phyloP scores from a whole-genome alignment of 2,113 vertebrate species.

The Actinemys pallida region DNA sequence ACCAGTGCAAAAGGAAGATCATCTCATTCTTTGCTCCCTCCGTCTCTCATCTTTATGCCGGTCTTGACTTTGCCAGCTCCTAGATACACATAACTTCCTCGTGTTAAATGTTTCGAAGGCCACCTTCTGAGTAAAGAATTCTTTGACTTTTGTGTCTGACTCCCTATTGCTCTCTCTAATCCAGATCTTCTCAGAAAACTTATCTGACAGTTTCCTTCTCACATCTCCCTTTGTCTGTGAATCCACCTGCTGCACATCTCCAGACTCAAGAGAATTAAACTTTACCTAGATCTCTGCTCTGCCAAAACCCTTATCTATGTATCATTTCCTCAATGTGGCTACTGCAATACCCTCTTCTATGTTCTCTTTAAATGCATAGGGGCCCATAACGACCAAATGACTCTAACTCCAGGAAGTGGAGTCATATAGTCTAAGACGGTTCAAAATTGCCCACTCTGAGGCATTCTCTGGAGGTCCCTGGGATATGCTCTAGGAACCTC shows the following conservation, averaged over 20 bases:
- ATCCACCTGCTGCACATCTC: background rate
- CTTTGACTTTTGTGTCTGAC: background rate
- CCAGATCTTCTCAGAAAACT: background rate
- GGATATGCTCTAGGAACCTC: background rate
- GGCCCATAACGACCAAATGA: background rate
- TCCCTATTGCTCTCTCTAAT: background rate
- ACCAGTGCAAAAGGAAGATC: background rate
- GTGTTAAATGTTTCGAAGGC: background rate
- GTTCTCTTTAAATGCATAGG: no score
- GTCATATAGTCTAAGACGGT: background rate
- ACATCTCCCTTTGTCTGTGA: background rate
- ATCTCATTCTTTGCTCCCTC: background rate
- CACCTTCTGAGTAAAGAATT: background rate
- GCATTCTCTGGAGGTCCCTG: background rate
- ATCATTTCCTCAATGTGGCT: background rate
- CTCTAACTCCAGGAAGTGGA: background rate
- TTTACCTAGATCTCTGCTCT: background rate
- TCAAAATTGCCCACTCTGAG: background rate
- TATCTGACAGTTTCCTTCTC: background rate
- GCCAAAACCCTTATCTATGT: background rate
- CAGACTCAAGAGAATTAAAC: background rate
- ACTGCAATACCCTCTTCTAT: background rate
- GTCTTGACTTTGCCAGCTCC: background rate
- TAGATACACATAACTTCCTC: background rate
- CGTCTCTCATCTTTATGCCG: background rate